These are phyloP conservation scores for Otolemur crassicaudatus DNA, from an alignment of 2,797 vertebrate species.

Conservation along the genomic window DNA sequence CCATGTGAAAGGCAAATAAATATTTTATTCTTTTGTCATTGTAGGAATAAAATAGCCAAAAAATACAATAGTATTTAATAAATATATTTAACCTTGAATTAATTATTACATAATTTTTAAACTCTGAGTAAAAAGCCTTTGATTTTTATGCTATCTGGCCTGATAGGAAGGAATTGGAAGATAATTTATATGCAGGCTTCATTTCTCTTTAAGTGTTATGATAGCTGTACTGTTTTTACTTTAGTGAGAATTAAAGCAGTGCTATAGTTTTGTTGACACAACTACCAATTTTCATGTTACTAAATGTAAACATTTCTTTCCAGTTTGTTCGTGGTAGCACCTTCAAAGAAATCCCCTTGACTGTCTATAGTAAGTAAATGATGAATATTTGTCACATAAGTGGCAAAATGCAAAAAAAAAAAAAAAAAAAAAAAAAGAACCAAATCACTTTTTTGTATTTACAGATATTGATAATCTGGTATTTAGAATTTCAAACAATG, in stretches of 20 bases:
- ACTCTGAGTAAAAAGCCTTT: background rate
- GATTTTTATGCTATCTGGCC: background rate
- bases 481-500: conserved; percentile 40
- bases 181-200: background rate
- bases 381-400: conserved; percentile 55
- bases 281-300: background rate
- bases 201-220: background rate
- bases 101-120: background rate
- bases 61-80: background rate
- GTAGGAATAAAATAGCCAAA: background rate
- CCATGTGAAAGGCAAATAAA: background rate
- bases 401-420: background rate
- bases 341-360: conserved; percentile 96
- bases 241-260: conserved; percentile 26
- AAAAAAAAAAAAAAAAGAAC: background rate
- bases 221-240: background rate
- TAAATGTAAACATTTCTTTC: conserved; percentile 79
- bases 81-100: background rate
- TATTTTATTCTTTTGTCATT: background rate
- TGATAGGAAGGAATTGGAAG: background rate
- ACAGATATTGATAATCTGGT: conserved; percentile 75
- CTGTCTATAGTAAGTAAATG: conserved; percentile 94
- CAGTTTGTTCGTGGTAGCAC: conserved; percentile 94
- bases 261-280: background rate
- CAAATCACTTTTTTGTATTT: background rate